Base-by-base conservation (phyloP, 2,888 invertebrate genomes). In the Anthophora plumipes region DNA sequence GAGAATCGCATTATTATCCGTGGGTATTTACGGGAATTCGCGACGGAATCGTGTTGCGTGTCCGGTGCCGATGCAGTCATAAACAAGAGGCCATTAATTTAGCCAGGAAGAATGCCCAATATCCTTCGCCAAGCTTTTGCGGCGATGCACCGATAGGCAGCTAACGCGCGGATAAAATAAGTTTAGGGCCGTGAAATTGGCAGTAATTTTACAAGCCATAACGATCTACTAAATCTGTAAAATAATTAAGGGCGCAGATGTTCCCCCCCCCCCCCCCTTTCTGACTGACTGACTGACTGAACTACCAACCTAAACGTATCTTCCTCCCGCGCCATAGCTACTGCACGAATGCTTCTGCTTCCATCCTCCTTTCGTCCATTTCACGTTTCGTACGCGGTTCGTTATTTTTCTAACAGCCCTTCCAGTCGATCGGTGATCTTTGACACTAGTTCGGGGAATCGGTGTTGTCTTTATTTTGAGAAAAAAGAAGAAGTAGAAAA, bases 141-240 rank as follows among this genome's bases (percentile, higher is more conserved):
- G 86, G 87, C 87, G 88, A 88, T 87, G 82, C 87, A 85, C 85
- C 86, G 89, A 89, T 89, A 89, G 90, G 86, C 86, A 87, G 88
- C 86, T 82, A 85, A 86, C 84, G 86, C 88, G 89, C 89, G 91
- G 91, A 92, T 91, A 91, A 92, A 93, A 92, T 91, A 91, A 91
- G 91, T 90, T 93, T 92, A 92, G 90, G 91, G 91, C 92, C 93
- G 93, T 93, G 93, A 93, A 93, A 93, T 93, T 93, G 93, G 91
- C 90, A 91, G 93, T 93, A 93, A 93, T 93, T 93, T 93, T 93
- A 93, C 93, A 92, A 93, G 93, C 93, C 92, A 92, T 93, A 93
- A 93, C 93, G 93, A 93, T 93, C 93, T 92, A 93, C 92, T 93
- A 93, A 93, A 93, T 93, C 93, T 91, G 93, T 91, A 91, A 92